These are phyloP conservation scores for Bibio marci DNA, from an alignment of 2,888 invertebrate genomes.

Conservation along the genomic window DNA sequence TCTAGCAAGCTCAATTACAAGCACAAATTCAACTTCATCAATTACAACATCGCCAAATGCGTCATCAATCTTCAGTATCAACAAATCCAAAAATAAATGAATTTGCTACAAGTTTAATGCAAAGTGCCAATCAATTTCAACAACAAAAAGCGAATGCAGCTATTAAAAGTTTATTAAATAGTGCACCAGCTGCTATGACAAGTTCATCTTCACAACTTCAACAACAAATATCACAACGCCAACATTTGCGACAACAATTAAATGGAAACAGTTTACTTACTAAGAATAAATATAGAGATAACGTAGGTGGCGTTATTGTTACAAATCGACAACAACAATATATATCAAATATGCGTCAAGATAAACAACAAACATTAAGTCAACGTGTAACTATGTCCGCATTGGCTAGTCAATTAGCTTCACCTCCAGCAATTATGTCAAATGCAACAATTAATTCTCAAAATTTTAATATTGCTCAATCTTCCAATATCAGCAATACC, in stretches of 20 bases:
- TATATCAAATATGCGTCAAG: neutral
- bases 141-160: conserved; percentile 52
- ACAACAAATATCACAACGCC: too few species aligned
- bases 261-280: too few species aligned
- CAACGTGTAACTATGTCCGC: conserved; percentile 31
- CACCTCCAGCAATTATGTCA: conserved; percentile 29
- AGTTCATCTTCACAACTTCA: conserved; percentile 28
- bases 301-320: too few species aligned
- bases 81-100: conserved; percentile 45
- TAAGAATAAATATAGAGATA: too few species aligned
- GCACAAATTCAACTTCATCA: neutral
- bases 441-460: conserved; percentile 13
- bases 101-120: conserved; percentile 63
- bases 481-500: conserved; percentile 8
- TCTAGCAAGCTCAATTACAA: neutral
- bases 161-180: conserved; percentile 60
- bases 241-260: too few species aligned
- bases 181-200: conserved; percentile 57
- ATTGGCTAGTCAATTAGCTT: conserved; percentile 28
- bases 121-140: conserved; percentile 65
- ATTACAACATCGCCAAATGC: neutral
- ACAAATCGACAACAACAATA: too few species aligned
- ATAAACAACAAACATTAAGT: neutral
- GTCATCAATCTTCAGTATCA: conserved; percentile 9
- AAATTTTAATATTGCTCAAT: conserved; percentile 4